Evolutionary conservation across 2,113 vertebrate genomes (phyloP).

Genomic region (Salvelinus fontinalis): DNA sequence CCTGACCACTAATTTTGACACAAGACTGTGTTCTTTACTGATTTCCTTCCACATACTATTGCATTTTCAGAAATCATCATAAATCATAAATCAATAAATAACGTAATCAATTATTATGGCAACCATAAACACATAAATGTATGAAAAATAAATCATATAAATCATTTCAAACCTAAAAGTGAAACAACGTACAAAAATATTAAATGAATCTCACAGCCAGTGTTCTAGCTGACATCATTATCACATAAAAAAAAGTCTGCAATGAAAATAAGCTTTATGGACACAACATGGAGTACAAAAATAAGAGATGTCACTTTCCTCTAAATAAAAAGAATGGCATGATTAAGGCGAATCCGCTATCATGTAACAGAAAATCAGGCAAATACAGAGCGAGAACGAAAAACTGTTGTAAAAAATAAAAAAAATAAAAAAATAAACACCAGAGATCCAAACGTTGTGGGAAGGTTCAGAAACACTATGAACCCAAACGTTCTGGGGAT

Average conservation of each 20-base stretch:
- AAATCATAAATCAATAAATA: slow-evolving; percentile 65
- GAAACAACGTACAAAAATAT: slow-evolving; percentile 55
- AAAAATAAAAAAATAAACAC: slow-evolving; percentile 26
- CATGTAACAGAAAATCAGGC: slow-evolving; percentile 73
- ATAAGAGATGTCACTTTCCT: slow-evolving; percentile 50
- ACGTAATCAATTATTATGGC: slow-evolving; percentile 25
- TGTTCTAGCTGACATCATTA: slow-evolving; percentile 49
- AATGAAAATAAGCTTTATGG: slow-evolving; percentile 39
- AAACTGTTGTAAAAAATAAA: slow-evolving; percentile 26
- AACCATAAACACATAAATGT: slow-evolving; percentile 73
- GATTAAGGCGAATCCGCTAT: slow-evolving; percentile 86
- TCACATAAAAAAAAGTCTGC: slow-evolving; percentile 55
- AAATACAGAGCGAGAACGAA: slow-evolving; percentile 39
- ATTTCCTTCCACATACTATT: slow-evolving; percentile 83
- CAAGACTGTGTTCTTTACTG: slow-evolving; percentile 88
- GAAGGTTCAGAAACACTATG: slow-evolving; percentile 41
- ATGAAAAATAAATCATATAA: slow-evolving; percentile 50
- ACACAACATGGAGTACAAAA: slow-evolving; percentile 35
- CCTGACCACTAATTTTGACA: slow-evolving; percentile 74
- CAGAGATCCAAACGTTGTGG: slow-evolving; percentile 54
- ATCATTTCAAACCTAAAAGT: slow-evolving; percentile 59
- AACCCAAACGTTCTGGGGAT: slow-evolving; percentile 64
- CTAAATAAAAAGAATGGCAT: slow-evolving; percentile 59
- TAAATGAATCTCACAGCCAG: slow-evolving; percentile 65
- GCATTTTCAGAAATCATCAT: slow-evolving; percentile 83